Base-by-base conservation (phyloP, 2,113 vertebrate species). In the Atherinomorus stipes region DNA sequence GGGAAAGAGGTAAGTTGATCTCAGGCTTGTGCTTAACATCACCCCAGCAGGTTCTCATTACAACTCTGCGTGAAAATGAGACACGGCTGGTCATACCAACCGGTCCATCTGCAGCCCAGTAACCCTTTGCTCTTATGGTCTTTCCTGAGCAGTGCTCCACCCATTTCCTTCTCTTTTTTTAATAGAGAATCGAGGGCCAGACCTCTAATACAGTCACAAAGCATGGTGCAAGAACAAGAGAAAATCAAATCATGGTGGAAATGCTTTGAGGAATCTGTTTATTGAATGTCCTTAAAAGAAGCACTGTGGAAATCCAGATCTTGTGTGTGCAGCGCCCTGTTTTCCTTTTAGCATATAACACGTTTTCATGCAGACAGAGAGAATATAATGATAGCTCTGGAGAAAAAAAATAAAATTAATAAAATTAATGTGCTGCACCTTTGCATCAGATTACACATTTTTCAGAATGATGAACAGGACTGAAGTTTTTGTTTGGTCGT, bases 21-120 rank as follows among this genome's bases (percentile, higher is more conserved):
- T 80, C 2, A 58, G 75, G 65, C 59, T 81, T 85, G 74, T 56
- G 70, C 74, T 74, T 71, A 60, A 56, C 52, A 71, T 72, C 74
- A 71, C 67, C 76, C 85, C 93, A 95, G 90, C 87, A 84, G 94
- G 87, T 93, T 95, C 93, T 89, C 80, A 92, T 95, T 94, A 94
- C 79, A 84, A 82, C 84, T 64, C 74, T 86, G 91, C 89, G 87
- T 91, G 89, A 94, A 94, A 95, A 95, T 88, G 81, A 95, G 85
- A 93, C 88, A 68, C 93, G 91, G 91, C 84, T 92, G 92, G 76
- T 84, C 56, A n/a, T 54, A 71, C 57, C 56, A 51, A 62, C 56
- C 64, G 53, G 75, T 69, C 59, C 87, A 83, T 91, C 88, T 90
- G 84, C 57, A 67, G 56, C 68, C 64, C 54, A 45, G 62, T 71